Evolutionary conservation across 2,888 invertebrate species (phyloP).

Genomic region (Agonopterix alstromeriana): DNA sequence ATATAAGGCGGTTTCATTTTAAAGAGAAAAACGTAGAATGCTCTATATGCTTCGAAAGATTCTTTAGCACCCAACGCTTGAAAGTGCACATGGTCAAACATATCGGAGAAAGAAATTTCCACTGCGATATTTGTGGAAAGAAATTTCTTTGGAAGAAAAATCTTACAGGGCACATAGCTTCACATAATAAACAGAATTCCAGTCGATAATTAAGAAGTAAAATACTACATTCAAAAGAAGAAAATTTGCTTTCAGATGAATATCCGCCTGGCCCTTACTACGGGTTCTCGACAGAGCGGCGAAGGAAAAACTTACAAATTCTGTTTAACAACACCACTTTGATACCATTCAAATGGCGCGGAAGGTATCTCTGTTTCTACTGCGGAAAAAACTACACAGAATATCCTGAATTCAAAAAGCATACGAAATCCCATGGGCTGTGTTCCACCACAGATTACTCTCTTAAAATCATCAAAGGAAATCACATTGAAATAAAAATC

Average conservation of each 20-base stretch:
- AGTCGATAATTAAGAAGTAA: slow-evolving; percentile 5
- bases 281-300: slow-evolving; percentile 41
- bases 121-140: slow-evolving; percentile 69
- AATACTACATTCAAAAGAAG: slow-evolving; percentile 39
- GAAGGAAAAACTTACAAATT: slow-evolving; percentile 57
- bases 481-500: slow-evolving; percentile 46
- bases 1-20: slow-evolving; percentile 45
- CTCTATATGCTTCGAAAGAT: slow-evolving; percentile 40
- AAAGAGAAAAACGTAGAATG: slow-evolving; percentile 58
- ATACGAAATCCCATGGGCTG: slow-evolving; percentile 47
- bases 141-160: slow-evolving; percentile 67
- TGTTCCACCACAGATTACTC: slow-evolving; percentile 44
- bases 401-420: slow-evolving; percentile 48
- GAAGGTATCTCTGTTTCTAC: slow-evolving; percentile 54
- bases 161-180: slow-evolving; percentile 26
- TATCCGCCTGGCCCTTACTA: slow-evolving; percentile 37
- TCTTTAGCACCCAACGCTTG: slow-evolving; percentile 44
- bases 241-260: slow-evolving; percentile 64
- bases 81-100: slow-evolving; percentile 68
- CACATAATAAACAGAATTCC: slow-evolving; percentile 1
- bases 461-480: slow-evolving; percentile 43
- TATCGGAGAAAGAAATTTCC: slow-evolving; percentile 55
- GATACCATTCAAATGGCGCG: slow-evolving; percentile 65
- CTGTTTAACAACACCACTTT: slow-evolving; percentile 61
- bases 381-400: slow-evolving; percentile 44